These are phyloP conservation scores for Muraenolepis orangiensis DNA, from an alignment of 2,797 vertebrate species.

Conservation along the genomic window DNA sequence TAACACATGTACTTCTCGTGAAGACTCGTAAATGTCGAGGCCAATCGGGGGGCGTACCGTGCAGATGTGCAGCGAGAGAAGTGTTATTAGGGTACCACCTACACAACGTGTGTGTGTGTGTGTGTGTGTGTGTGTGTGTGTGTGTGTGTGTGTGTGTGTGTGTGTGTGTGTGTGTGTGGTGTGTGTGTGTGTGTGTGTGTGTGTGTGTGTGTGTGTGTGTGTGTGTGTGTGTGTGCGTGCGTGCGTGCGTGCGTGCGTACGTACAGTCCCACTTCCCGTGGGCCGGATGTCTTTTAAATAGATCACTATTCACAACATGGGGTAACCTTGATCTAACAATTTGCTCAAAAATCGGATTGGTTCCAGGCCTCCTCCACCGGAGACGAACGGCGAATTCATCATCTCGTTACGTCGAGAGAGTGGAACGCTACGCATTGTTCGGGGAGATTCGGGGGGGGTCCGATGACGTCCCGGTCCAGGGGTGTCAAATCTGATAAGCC, in stretches of 20 bases:
- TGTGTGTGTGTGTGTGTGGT: not conserved
- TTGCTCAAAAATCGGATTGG: not conserved
- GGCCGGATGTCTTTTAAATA: not conserved
- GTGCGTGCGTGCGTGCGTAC: too few relatives aligned
- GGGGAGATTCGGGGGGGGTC: conserved; percentile 39
- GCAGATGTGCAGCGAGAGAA: not conserved
- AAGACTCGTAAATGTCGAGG: not conserved
- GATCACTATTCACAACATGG: not conserved
- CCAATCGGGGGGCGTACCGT: too few relatives aligned
- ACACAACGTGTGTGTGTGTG: not conserved
- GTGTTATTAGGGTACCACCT: not conserved
- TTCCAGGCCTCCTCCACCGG: not conserved
- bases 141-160: not conserved
- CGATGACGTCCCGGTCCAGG: conserved; percentile 17
- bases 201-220: too few relatives aligned
- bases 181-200: too few relatives aligned
- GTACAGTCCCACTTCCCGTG: not conserved
- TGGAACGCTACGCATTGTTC: conserved; percentile 55
- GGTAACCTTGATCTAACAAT: not conserved
- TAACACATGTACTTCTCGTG: not conserved
- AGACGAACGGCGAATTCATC: not conserved
- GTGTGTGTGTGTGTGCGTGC: too few relatives aligned
- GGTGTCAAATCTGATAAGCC: conserved; percentile 18
- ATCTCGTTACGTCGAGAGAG: conserved; percentile 26
- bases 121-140: not conserved